A percentile compares a stretch with the other conserved stretches of the same genome.
These are phyloP conservation scores for Bradypodion pumilum DNA, from an alignment of 2,797 vertebrate genomes.

Conservation along the genomic window DNA sequence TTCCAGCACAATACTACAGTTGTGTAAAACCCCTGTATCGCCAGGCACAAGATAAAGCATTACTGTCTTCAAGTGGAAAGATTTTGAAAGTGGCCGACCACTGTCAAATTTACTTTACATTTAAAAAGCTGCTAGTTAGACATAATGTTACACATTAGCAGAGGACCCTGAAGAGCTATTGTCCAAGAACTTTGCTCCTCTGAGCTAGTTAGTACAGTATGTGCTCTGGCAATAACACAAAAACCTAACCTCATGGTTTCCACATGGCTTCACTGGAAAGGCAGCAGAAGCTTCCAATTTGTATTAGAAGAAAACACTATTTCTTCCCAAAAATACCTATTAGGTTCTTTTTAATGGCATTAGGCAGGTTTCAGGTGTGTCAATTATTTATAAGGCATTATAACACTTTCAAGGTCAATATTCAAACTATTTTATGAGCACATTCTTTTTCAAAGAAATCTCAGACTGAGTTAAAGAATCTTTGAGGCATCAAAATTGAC, in stretches of 20 bases:
- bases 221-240: constrained; percentile 47
- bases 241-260: constrained; percentile 26
- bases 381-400: constrained; percentile 6
- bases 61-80: not conserved
- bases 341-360: not conserved
- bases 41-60: constrained; percentile 1
- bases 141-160: not conserved
- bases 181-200: constrained; percentile 20
- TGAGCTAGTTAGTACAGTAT: constrained; percentile 34
- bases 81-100: not conserved
- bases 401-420: not conserved
- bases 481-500: not conserved
- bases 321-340: not conserved
- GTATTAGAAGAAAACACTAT: constrained; percentile 8
- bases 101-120: not conserved
- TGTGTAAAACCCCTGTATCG: not conserved
- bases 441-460: not conserved
- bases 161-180: not conserved
- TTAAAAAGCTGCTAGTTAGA: not conserved
- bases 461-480: not conserved
- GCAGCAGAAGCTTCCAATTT: constrained; percentile 4
- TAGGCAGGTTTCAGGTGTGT: not conserved
- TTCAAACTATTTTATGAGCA: not conserved
- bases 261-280: not conserved
- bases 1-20: accelerated